These are phyloP conservation scores for Vandiemenella viatica DNA, from an alignment of 2,888 invertebrate genomes.

Conservation along the genomic window DNA sequence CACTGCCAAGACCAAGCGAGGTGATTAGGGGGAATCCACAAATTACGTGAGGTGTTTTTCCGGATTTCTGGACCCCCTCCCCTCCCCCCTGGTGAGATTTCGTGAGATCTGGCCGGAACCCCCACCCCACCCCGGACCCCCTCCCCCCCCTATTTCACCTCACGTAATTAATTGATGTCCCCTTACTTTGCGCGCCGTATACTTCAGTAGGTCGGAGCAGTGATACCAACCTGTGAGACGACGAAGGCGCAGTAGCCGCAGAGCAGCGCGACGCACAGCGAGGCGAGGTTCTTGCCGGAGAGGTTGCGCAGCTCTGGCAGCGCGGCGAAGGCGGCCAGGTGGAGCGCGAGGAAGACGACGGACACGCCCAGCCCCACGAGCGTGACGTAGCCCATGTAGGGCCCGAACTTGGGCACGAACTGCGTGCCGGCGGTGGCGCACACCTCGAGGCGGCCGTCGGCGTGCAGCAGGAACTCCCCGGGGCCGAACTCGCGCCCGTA, in stretches of 20 bases:
- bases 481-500: slow-evolving; percentile 24
- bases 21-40: too few species aligned
- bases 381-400: slow-evolving; percentile 25
- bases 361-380: slow-evolving; percentile 32
- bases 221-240: slow-evolving; percentile 26
- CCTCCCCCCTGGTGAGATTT: too few species aligned
- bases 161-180: too few species aligned
- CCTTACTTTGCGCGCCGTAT: too few species aligned
- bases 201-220: too few species aligned
- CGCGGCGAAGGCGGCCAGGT: slow-evolving; percentile 30
- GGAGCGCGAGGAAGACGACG: slow-evolving; percentile 30
- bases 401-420: slow-evolving; percentile 25
- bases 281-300: slow-evolving; percentile 36
- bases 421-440: slow-evolving; percentile 23
- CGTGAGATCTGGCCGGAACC: too few species aligned
- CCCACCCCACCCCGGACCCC: too few species aligned
- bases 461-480: slow-evolving; percentile 23
- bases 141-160: too few species aligned
- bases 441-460: slow-evolving; percentile 25
- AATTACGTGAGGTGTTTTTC: too few species aligned
- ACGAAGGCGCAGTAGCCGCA: slow-evolving; percentile 33
- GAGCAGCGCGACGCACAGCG: slow-evolving; percentile 32
- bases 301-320: slow-evolving; percentile 33
- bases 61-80: too few species aligned
- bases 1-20: too few species aligned